Percentiles rank a stretch among this genome's conserved stretches.
Conservation (phyloP, 2,113 vertebrate genomes). For the Erythrocercus mccallii region DNA sequence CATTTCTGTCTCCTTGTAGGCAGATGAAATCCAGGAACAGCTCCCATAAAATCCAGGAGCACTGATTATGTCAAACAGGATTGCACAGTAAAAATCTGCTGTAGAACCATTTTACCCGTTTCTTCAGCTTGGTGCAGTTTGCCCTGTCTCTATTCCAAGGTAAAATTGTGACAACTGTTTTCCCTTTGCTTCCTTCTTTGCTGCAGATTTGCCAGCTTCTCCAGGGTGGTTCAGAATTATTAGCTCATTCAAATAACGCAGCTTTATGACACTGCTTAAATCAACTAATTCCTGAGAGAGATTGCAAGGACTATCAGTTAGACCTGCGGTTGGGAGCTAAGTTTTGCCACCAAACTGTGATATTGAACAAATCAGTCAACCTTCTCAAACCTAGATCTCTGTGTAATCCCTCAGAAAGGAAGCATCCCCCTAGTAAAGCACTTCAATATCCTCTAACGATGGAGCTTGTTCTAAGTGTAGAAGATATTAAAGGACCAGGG, state of each 20-base stretch:
- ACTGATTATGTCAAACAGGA: not conserved
- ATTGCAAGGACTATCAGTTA: not conserved
- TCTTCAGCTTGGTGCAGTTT: not conserved
- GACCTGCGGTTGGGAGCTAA: not conserved
- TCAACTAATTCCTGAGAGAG: not conserved
- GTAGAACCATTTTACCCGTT: not conserved
- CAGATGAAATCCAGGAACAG: constrained; percentile 7
- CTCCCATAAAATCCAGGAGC: constrained; percentile 29
- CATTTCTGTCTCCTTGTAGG: not conserved
- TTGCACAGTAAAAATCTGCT: not conserved
- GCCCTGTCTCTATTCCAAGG: not conserved
- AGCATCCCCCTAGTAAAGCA: not conserved
- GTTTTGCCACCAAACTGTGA: not conserved
- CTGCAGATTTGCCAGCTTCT: not conserved
- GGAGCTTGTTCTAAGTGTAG: not conserved
- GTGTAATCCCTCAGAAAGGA: not conserved
- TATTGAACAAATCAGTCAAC: not conserved
- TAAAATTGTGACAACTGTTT: not conserved
- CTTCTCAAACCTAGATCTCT: not conserved
- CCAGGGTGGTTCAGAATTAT: not conserved
- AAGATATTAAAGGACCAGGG: not conserved
- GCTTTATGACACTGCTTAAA: not conserved
- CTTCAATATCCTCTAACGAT: not conserved
- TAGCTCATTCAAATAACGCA: not conserved
- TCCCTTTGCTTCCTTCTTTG: not conserved